Conservation (phyloP, 2,113 vertebrate species). For the Nestor notabilis region DNA sequence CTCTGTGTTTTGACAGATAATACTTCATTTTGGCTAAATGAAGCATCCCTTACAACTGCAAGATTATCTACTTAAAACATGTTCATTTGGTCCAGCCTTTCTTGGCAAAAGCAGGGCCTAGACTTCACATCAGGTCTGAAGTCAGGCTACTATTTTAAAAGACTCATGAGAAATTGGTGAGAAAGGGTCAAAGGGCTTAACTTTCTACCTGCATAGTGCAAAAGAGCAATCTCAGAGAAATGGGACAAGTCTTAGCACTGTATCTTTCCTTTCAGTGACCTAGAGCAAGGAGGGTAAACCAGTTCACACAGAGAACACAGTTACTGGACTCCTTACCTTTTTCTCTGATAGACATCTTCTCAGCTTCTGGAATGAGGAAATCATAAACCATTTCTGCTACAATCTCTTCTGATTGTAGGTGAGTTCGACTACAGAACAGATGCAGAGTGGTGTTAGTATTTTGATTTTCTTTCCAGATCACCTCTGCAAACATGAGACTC, state of each 20-base stretch:
- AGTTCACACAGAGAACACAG: background rate
- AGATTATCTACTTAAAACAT: background rate
- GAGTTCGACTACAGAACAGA: constrained; percentile 74
- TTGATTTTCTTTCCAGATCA: background rate
- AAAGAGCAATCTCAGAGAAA: background rate
- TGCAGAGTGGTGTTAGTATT: background rate
- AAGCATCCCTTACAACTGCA: background rate
- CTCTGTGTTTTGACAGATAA: background rate
- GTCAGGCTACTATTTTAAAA: background rate
- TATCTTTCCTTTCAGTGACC: background rate
- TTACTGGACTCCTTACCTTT: constrained; percentile 78
- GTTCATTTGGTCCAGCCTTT: background rate
- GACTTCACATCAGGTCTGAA: background rate
- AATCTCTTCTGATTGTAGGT: constrained; percentile 90
- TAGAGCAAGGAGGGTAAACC: background rate
- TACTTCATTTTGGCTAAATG: background rate
- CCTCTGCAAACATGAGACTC: background rate
- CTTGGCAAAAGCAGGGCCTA: background rate
- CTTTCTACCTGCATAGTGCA: background rate
- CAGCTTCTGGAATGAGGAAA: constrained; percentile 91
- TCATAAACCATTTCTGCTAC: constrained; percentile 91
- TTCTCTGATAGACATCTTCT: constrained; percentile 82
- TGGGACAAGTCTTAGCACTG: background rate
- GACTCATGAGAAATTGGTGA: background rate
- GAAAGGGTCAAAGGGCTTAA: background rate